Evolutionary conservation across 2,888 invertebrate species (phyloP), one percentile per base, ranked within the genome.

Genomic region (Acanthosepion lycidas): DNA sequence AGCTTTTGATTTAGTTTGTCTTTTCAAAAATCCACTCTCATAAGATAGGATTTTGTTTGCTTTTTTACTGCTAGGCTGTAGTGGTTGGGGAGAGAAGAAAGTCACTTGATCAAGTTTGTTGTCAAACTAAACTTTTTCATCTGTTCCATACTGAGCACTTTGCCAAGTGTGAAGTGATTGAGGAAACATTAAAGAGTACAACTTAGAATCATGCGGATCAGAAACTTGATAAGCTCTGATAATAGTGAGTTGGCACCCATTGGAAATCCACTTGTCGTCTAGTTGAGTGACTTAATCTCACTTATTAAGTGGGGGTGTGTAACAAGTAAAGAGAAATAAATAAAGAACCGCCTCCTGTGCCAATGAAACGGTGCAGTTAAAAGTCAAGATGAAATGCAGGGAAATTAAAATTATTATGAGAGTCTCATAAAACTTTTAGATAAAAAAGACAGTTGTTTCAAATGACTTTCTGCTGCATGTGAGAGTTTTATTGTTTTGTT

Each of bases 171-270:
- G 78, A 78, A 78, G 78, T 78, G 78, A 78, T 33, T 78, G 78
- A 78, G 78, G 78, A 78, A 78, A 78, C 78, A 78, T 78, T 78
- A 78, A 78, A 78, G n/a, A 9, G 6, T 59, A 59, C 59, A 59
- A 6, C 59, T 23, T 23, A 78, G 28, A 78, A 33, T 33, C 78
- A 15, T 78, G 78, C 15, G 78, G 78, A 6, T n/a, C 4, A 78
- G 78, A 78, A 78, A 78, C 78, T 78, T 78, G 78, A 78, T 78
- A 78, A 78, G 78, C 78, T 78, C 78, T 78, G n/a, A 78, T 78
- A 78, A 78, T 78, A n/a, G 78, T n/a, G 78, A 78, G 78, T 78
- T 78, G n/a, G 78, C 78, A 78, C 78, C n/a, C n/a, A 78, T 33
- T 78, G 78, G 78, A 78, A 78, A n/a, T 78, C 78, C 78, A 33